phyloP scores from a whole-genome alignment of 2,113 vertebrate species.

The Brienomyrus longianalis region DNA sequence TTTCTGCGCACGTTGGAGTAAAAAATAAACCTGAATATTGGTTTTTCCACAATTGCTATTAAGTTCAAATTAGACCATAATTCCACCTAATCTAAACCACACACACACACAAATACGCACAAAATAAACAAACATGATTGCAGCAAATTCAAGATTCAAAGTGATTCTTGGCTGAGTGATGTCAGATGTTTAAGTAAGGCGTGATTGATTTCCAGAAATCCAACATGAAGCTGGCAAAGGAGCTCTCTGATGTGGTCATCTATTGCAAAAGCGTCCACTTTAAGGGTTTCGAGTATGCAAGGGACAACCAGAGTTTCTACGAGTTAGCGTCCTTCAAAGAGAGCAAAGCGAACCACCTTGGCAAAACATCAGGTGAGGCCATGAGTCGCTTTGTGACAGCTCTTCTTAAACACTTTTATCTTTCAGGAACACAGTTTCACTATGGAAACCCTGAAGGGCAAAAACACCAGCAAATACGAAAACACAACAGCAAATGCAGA shows the following conservation, averaged over 20 bases:
- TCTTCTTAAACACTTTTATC: background rate
- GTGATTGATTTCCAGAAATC: constrained; percentile 57
- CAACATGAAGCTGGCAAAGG: constrained; percentile 78
- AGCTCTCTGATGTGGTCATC: constrained; percentile 80
- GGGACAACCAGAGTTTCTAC: constrained; percentile 66
- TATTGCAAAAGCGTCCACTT: constrained; percentile 97
- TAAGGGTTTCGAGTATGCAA: constrained; percentile 65
- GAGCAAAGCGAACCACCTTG: constrained; percentile 72
- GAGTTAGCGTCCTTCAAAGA: constrained; percentile 88
- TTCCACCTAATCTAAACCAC: background rate
- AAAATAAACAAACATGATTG: background rate
- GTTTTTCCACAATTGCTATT: background rate
- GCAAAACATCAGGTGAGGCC: constrained; percentile 70
- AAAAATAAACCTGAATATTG: background rate
- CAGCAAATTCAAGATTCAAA: background rate
- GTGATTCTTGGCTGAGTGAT: background rate
- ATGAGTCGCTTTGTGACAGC: background rate
- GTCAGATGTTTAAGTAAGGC: background rate
- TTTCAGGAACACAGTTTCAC: background rate
- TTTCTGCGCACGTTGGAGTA: background rate
- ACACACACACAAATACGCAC: background rate
- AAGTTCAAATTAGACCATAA: background rate
- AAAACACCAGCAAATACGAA: no score
- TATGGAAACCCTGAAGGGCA: no score
- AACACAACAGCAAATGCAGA: no score